Conservation (phyloP, 1,140 invertebrate species). For the Drosophila saltans region DNA sequence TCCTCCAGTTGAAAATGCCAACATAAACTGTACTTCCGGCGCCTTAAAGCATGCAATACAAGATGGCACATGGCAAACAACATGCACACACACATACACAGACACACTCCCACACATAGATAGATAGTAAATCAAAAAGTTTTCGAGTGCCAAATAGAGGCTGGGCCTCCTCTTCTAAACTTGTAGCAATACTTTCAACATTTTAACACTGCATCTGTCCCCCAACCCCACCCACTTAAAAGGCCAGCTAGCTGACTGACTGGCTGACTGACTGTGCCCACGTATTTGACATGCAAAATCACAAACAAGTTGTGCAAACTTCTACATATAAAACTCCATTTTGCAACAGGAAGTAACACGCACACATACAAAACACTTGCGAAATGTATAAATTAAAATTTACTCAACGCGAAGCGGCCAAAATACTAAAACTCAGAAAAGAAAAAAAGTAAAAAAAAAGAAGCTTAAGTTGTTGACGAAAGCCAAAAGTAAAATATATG, state of each 20-base stretch:
- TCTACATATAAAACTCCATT: conserved; percentile 63
- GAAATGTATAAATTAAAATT: conserved; percentile 77
- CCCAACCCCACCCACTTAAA: neutral
- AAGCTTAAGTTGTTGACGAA: neutral
- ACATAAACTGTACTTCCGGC: conserved; percentile 58
- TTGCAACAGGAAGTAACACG: conserved; percentile 68
- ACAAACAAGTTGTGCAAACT: conserved; percentile 77
- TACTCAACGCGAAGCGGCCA: conserved; percentile 53
- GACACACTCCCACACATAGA: conserved; percentile 28
- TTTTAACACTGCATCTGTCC: conserved; percentile 44
- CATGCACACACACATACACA: conserved; percentile 12
- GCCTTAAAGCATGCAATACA: conserved; percentile 50
- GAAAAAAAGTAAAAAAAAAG: neutral
- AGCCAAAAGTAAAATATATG: neutral
- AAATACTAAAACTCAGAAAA: conserved; percentile 28
- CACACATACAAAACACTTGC: conserved; percentile 23
- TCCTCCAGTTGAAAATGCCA: conserved; percentile 43
- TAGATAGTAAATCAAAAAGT: conserved; percentile 74
- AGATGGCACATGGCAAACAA: conserved; percentile 29
- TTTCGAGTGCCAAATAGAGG: conserved; percentile 69
- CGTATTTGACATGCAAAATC: conserved; percentile 78
- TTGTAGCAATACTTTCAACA: conserved; percentile 63
- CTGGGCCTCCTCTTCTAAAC: conserved; percentile 37
- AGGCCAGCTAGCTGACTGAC: neutral
- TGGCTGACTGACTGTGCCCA: conserved; percentile 32